Evolutionary conservation across 2,113 vertebrate genomes (phyloP), one percentile per base, ranked within the genome.

Genomic region (Dromaius novaehollandiae): DNA sequence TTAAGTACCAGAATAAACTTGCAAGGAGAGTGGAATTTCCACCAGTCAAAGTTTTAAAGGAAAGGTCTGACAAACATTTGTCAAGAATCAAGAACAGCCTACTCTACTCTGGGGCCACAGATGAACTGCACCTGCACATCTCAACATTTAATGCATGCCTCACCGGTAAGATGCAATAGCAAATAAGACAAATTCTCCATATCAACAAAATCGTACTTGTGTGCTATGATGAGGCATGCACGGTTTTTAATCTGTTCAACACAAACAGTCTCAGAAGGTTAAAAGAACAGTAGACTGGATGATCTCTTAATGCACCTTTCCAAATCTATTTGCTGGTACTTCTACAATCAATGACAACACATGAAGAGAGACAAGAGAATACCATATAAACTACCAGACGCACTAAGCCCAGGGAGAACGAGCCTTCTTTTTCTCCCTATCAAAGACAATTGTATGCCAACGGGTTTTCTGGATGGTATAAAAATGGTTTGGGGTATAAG

Each of bases 391-490:
- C 74, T 38, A 94, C 61, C 94, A 97, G 94, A 92, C 94, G 87
- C 60, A 68, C 78, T 24, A 60, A 95, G 13, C 85, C 84, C 82
- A 32, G 34, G 32, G 85, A 95, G 91, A 89, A 95, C 13, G 77
- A 81, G 70, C 20, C 42, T 73, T 93, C 42, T 87, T 94, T 51
- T 95, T 64, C 88, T 91, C 74, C 55, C 91, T 73, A 89, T 87
- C 94, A 95, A 87, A 96, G 87, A 95, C 94, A 96, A 97, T 96
- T 89, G 85, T 70, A 96, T 61, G 61, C 38, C 69, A 44, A 93
- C 94, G 53, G 0, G 0, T 76, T 53, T 65, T 85, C 91, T 65
- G 75, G 50, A 68, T 26, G 44, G 78, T 53, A 89, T 78, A 81
- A 88, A 87, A 90, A 91, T 69, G 42, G 51, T 78, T 89, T 91